Percentiles rank a stretch among this genome's conserved stretches.
These are phyloP conservation scores for Arctopsyche grandis DNA, from an alignment of 1,140 invertebrate genomes.

Conservation along the genomic window DNA sequence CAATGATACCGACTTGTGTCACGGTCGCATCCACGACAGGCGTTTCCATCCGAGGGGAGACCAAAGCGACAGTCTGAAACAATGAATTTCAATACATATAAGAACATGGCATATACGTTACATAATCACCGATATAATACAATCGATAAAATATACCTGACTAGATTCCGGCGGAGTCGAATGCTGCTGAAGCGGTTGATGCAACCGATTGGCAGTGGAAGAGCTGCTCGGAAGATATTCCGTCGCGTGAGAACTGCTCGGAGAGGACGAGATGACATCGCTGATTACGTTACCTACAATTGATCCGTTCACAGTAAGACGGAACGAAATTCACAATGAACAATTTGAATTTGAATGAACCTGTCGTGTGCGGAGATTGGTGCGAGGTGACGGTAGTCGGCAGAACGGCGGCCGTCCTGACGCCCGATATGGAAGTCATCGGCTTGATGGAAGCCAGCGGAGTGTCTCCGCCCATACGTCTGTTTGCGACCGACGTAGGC, in stretches of 20 bases:
- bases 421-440: slow-evolving; percentile 81
- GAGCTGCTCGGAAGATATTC: slow-evolving; percentile 79
- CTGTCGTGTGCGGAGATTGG: slow-evolving; percentile 67
- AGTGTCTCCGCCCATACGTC: slow-evolving; percentile 76
- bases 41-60: slow-evolving; percentile 76
- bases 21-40: slow-evolving; percentile 45
- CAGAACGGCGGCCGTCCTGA: slow-evolving; percentile 81
- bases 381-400: slow-evolving; percentile 60
- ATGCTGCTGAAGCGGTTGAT: slow-evolving; percentile 56
- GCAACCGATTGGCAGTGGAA: slow-evolving; percentile 66
- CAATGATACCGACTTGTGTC: background rate
- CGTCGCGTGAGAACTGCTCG: slow-evolving; percentile 68
- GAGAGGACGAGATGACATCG: slow-evolving; percentile 68
- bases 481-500: slow-evolving; percentile 70
- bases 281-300: slow-evolving; percentile 66
- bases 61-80: slow-evolving; percentile 74
- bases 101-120: background rate
- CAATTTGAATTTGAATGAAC: slow-evolving; percentile 24
- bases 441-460: slow-evolving; percentile 92
- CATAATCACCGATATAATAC: too few relatives aligned
- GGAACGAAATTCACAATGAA: background rate
- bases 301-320: background rate
- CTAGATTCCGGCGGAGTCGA: slow-evolving; percentile 59
- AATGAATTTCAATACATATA: background rate
- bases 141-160: slow-evolving; percentile 55